Conservation (phyloP, 2,797 vertebrate species). For the Diplodus puntazzo region DNA sequence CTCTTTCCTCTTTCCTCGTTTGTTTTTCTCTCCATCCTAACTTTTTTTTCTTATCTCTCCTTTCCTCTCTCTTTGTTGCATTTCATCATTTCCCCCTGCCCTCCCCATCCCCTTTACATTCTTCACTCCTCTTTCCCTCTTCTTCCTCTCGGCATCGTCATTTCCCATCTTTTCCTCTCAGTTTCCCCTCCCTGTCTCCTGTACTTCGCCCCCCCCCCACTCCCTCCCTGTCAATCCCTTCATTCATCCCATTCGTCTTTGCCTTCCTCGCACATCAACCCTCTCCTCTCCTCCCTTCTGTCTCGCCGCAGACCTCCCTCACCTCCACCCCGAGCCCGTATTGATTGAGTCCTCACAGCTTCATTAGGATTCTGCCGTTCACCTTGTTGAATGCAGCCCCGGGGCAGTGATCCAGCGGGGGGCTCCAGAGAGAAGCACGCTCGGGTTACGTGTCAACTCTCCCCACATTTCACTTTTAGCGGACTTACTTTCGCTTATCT, state of each 20-base stretch:
- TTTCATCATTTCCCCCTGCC: background rate
- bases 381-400: constrained; percentile 65
- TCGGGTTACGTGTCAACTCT: constrained; percentile 63
- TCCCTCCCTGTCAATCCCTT: background rate
- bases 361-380: constrained; percentile 78
- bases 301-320: constrained; percentile 20
- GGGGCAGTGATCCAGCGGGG: constrained; percentile 48
- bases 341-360: constrained; percentile 79
- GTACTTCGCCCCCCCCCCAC: background rate
- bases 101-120: background rate
- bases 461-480: constrained; percentile 68
- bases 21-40: background rate
- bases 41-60: too few relatives aligned
- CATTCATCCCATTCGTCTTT: background rate
- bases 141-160: background rate
- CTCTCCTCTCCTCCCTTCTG: background rate
- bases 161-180: background rate
- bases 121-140: background rate
- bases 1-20: background rate
- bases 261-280: background rate
- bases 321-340: constrained; percentile 43
- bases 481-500: constrained; percentile 67
- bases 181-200: background rate
- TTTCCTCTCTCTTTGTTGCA: background rate
- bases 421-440: constrained; percentile 54